Evolutionary conservation across 2,888 invertebrate genomes (phyloP).

Genomic region (Proisotoma minuta): DNA sequence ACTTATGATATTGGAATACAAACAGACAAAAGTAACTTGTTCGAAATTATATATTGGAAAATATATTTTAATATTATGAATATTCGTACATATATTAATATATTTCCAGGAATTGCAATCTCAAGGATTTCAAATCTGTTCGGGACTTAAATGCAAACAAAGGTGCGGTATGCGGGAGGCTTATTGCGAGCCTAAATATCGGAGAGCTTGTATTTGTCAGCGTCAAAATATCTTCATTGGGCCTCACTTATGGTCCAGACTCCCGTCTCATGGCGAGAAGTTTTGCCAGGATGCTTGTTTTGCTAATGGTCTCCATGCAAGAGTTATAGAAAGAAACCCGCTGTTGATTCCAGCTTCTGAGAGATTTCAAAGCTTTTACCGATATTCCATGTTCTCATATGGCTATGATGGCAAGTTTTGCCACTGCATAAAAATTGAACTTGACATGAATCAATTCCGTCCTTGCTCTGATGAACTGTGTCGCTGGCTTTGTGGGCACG

Average conservation of each 20-base stretch:
- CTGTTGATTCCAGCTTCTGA: conserved; percentile 18
- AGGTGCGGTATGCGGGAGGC: conserved; percentile 28
- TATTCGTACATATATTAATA: neutral
- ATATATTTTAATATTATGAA: neutral
- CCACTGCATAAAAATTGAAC: conserved; percentile 29
- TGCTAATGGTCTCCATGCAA: conserved; percentile 8
- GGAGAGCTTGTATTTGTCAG: conserved; percentile 28
- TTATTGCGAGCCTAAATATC: conserved; percentile 24
- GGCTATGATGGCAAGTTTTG: conserved; percentile 36
- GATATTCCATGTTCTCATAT: conserved; percentile 24
- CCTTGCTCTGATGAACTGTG: conserved; percentile 32
- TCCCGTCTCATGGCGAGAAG: conserved; percentile 22
- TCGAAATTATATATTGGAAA: neutral
- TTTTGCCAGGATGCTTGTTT: conserved; percentile 21
- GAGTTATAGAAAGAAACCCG: conserved; percentile 35
- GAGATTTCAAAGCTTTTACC: conserved; percentile 11
- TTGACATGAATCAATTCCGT: conserved; percentile 27
- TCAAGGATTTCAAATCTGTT: conserved; percentile 31
- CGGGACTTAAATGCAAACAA: conserved; percentile 28
- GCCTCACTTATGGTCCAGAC: conserved; percentile 24
- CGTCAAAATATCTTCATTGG: conserved; percentile 30
- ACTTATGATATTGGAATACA: neutral
- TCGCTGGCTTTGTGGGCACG: conserved; percentile 28
- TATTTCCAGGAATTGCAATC: conserved; percentile 16
- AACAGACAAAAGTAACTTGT: neutral